Percentiles rank a stretch among this genome's conserved stretches.
These are phyloP conservation scores for Macrostomum cliftonense DNA, from an alignment of 2,888 invertebrate genomes.

Conservation along the genomic window DNA sequence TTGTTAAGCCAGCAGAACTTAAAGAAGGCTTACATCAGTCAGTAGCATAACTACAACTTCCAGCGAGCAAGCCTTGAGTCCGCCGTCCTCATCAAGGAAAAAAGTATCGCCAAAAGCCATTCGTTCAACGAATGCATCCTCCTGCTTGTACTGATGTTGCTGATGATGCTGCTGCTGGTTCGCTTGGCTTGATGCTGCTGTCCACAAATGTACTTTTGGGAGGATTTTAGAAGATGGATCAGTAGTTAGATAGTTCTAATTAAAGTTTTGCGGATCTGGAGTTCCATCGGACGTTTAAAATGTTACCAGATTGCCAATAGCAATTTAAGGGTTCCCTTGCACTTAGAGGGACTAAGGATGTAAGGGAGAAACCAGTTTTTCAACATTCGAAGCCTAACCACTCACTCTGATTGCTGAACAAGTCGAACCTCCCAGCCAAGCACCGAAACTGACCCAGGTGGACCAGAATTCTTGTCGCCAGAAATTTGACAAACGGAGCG, in stretches of 20 bases:
- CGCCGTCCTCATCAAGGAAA: slow-evolving; percentile 29
- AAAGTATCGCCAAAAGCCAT: slow-evolving; percentile 40
- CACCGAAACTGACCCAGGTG: slow-evolving; percentile 47
- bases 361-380: too few species aligned
- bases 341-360: too few species aligned
- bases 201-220: too few species aligned
- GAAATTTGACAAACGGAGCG: slow-evolving; percentile 48
- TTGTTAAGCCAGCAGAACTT: too few species aligned
- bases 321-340: too few species aligned
- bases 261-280: too few species aligned
- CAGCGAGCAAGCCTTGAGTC: slow-evolving; percentile 40
- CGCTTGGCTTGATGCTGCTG: too few species aligned
- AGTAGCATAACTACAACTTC: slow-evolving; percentile 43
- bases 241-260: slow-evolving; percentile 1
- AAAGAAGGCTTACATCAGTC: slow-evolving; percentile 27
- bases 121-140: slow-evolving; percentile 42
- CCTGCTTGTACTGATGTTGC: slow-evolving; percentile 18
- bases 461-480: slow-evolving; percentile 47
- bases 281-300: too few species aligned
- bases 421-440: slow-evolving; percentile 45
- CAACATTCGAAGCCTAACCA: slow-evolving; percentile 25
- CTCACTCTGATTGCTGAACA: slow-evolving; percentile 45
- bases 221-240: not conserved
- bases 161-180: too few species aligned
- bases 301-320: too few species aligned